A percentile compares a stretch with the other conserved stretches of the same genome.
These are phyloP conservation scores for Drosophila nr. fundita DNA, from an alignment of 2,888 invertebrate species.

Conservation along the genomic window DNA sequence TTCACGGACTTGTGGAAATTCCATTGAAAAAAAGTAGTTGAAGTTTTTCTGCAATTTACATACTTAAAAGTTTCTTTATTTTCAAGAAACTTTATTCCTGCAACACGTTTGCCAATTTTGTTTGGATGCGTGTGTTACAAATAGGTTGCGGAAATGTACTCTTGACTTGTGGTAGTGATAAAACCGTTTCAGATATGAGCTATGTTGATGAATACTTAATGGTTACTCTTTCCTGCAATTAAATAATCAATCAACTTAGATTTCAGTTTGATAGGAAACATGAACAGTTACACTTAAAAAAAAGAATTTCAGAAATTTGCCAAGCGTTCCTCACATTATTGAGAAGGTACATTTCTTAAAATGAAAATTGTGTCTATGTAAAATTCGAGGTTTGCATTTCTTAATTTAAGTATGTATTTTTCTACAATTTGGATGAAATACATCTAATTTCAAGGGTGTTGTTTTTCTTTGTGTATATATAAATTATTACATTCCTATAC, in stretches of 20 bases:
- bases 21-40: constrained; percentile 69
- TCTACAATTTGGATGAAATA: too few species aligned
- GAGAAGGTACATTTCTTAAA: too few species aligned
- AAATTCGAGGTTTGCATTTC: too few species aligned
- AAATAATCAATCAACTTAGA: not conserved
- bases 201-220: not conserved
- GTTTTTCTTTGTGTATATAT: too few species aligned
- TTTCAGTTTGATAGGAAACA: not conserved
- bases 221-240: not conserved
- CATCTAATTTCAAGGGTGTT: too few species aligned
- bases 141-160: constrained; percentile 53
- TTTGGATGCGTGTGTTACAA: not conserved
- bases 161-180: constrained; percentile 40
- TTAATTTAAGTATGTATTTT: too few species aligned
- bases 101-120: constrained; percentile 22
- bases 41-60: constrained; percentile 70
- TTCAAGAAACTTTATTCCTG: constrained; percentile 35
- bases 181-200: not conserved
- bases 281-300: not conserved
- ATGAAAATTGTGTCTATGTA: too few species aligned
- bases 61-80: constrained; percentile 40
- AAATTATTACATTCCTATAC: too few species aligned
- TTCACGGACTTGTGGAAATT: constrained; percentile 78
- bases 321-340: not conserved
- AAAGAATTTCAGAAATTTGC: not conserved